Conservation (phyloP, 1,140 invertebrate genomes). For the Liolophura sinensis region DNA sequence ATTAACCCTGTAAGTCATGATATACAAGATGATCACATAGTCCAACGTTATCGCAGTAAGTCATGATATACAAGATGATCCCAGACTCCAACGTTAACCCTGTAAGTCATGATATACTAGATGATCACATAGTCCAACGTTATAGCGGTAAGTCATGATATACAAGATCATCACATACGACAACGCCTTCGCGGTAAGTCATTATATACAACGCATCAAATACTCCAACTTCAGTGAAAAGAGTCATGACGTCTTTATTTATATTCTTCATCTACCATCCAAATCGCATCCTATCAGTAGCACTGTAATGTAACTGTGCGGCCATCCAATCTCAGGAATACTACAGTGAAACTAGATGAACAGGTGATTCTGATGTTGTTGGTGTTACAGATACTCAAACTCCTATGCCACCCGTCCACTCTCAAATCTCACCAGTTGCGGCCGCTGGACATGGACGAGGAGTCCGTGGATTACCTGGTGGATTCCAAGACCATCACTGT, state of each 20-base stretch:
- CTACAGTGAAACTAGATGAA: too few species aligned
- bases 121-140: not conserved
- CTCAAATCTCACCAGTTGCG: conserved; percentile 39
- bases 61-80: not conserved
- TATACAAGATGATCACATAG: not conserved
- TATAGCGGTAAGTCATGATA: not conserved
- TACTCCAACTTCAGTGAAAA: not conserved
- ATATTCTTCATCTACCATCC: too few species aligned
- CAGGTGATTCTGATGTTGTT: not conserved
- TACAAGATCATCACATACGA: not conserved
- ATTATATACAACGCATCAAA: not conserved
- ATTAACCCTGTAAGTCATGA: not conserved
- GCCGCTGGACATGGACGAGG: conserved; percentile 34
- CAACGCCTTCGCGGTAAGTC: not conserved
- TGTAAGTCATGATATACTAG: not conserved
- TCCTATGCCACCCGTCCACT: conserved; percentile 32
- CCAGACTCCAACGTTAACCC: not conserved
- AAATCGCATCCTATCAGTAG: too few species aligned
- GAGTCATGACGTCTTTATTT: not conserved
- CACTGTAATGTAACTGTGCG: too few species aligned
- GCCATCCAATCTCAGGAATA: not conserved
- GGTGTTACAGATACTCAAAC: conserved; percentile 24
- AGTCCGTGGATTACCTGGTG: conserved; percentile 19
- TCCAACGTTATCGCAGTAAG: too few species aligned
- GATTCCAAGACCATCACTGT: too few species aligned